These are phyloP conservation scores for Danio kyathit DNA, from an alignment of 2,797 vertebrate genomes.

Conservation along the genomic window DNA sequence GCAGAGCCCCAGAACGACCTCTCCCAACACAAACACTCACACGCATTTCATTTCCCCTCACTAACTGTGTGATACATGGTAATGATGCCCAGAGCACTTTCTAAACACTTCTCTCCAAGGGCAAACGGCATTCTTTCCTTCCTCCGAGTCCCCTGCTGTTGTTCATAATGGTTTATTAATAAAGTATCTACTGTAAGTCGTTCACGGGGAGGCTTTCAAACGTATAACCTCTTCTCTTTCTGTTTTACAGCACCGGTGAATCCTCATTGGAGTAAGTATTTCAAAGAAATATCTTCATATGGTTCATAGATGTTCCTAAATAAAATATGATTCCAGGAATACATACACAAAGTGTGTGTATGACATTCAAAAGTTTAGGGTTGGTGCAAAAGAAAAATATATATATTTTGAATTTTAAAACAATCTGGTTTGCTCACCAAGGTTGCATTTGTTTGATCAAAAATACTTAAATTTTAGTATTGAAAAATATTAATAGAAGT, in stretches of 20 bases:
- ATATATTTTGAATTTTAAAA: neutral
- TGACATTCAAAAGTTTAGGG: neutral
- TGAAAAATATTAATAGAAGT: too few relatives aligned
- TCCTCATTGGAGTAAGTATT: slow-evolving; percentile 87
- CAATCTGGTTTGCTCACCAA: neutral
- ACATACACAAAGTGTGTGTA: neutral
- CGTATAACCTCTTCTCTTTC: slow-evolving; percentile 42
- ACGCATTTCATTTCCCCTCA: slow-evolving; percentile 10
- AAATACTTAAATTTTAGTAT: too few relatives aligned
- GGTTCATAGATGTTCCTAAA: neutral
- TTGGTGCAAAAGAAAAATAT: neutral
- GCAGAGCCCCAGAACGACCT: slow-evolving; percentile 32
- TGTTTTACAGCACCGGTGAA: slow-evolving; percentile 85
- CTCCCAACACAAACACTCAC: slow-evolving; percentile 39
- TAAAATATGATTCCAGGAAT: neutral
- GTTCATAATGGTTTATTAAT: slow-evolving; percentile 52
- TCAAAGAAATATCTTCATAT: neutral
- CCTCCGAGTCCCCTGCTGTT: slow-evolving; percentile 21
- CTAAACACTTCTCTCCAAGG: slow-evolving; percentile 46
- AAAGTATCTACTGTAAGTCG: slow-evolving; percentile 41
- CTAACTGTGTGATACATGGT: slow-evolving; percentile 46
- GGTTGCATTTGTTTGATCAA: neutral
- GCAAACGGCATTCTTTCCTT: slow-evolving; percentile 36
- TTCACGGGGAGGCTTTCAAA: neutral
- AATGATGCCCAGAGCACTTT: slow-evolving; percentile 45